Evolutionary conservation across 2,797 vertebrate genomes (phyloP), one percentile per base, ranked within the genome.

Genomic region (Silurus lanzhouensis): DNA sequence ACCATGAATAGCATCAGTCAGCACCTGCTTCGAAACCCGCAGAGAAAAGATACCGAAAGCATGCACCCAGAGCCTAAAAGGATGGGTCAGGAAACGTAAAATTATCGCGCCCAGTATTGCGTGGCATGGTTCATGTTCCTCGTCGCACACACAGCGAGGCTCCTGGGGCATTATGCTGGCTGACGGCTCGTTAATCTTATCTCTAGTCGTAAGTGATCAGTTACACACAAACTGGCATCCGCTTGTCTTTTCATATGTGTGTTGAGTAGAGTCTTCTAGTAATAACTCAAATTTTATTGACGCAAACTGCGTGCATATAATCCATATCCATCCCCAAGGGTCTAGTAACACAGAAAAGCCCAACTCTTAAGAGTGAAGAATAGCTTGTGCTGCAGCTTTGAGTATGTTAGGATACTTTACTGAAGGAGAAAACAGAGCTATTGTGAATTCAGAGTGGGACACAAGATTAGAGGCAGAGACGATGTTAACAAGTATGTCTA

Each of bases 121-220:
- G 60, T 83, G 68, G 22, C 52, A 48, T 68, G 63, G 61, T 87
- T 64, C 58, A 25, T 64, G 64, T 87, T 77, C 55, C 55, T 60
- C 60, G 19, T 81, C 81, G 44, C 38, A 57, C 88, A 88, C 60
- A 88, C 83, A 44, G 22, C 46, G 22, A 67, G 84, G 82, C 85
- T 88, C 72, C 75, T 44, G 61, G 12, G 82, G 46, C 81, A 83
- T 85, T 87, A 55, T 82, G 27, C 48, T 58, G 9, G 58, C 77
- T 84, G 87, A 87, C 87, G 82, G 75, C 17, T 84, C 85, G 84
- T 88, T 87, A 85, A 85, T 90, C 87, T 87, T 82, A 84, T 66
- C 76, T 88, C 82, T 58, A 46, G 46, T 83, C 71, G 52, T n/a
- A 71, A 68, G 83, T 86, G 74, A 87, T 87, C 82, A 83, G 66